Base-by-base conservation (phyloP, 2,888 invertebrate species). In the Deilephila elpenor region DNA sequence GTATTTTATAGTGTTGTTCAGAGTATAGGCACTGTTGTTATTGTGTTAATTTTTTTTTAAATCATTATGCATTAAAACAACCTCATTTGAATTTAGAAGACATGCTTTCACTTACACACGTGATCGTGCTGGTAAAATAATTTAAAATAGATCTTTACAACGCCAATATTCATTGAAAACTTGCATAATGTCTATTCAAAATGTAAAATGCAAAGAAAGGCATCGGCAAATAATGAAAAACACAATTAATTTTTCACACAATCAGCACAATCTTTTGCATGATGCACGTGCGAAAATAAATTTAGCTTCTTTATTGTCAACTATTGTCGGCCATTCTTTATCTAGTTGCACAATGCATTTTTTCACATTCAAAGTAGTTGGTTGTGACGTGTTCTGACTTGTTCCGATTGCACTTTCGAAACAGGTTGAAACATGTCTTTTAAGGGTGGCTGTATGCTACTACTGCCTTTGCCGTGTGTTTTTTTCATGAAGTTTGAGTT, bases 391-490 rank as follows among this genome's bases (percentile, higher is more conserved):
- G 91, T 89, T 82, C 75, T 73, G 80, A 89, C 90, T 81, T 87
- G 91, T 87, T 74, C 61, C 77, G 79, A 80, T 76, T 78, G 75
- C 75, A 25, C 77, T 79, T 83, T 82, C 76, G 80, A 71, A 81
- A 89, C 93, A 93, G 90, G 93, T 92, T 90, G 85, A 8, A 82
- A 91, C 92, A 81, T 88, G 93, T 88, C 34, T 79, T 74, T 71
- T 72, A 71, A 76, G 76, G 79, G 77, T 77, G 76, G 64, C 59
- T 83, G 81, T 25, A 32, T 53, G 51, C 7, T 19, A 29, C 37
- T 51, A 53, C 53, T 56, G 53, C n/a, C 17, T 67, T 67, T 17
- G 25, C 51, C 56, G 14, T n/a, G 56, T 7, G 5, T n/a, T 44
- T 32, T 8, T n/a, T 3, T 34, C n/a, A 2, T 19, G 59, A 59